phyloP scores from a whole-genome alignment of 2,888 invertebrate species.

The Spisula subtruncata region DNA sequence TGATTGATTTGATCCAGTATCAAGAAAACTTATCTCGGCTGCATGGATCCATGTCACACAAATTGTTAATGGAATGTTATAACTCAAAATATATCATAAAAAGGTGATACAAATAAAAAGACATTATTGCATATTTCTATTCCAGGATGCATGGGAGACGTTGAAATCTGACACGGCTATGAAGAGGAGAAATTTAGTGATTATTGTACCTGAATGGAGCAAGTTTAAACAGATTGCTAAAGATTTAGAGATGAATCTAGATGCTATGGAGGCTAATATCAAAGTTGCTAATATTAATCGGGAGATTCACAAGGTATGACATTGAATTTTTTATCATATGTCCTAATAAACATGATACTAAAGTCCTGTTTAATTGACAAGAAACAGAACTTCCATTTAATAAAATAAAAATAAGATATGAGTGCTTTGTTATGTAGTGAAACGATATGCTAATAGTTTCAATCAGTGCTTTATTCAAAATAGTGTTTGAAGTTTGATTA shows the following conservation, averaged over 20 bases:
- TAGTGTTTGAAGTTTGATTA: no score
- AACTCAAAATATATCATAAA: no score
- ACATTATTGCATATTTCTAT: background rate
- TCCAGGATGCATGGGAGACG: constrained; percentile 77
- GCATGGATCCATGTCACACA: no score
- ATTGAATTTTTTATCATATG: background rate
- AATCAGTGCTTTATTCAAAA: no score
- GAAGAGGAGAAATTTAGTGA: constrained; percentile 73
- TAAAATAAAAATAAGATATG: background rate
- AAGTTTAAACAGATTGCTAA: constrained; percentile 74
- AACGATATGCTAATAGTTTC: no score
- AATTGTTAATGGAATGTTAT: no score
- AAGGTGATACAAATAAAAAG: no score
- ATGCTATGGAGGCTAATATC: constrained; percentile 75
- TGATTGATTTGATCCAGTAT: no score
- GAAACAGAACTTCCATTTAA: background rate
- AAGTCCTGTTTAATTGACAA: background rate
- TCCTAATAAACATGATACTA: no score
- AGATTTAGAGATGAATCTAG: constrained; percentile 76
- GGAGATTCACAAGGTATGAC: constrained; percentile 72
- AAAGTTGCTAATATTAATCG: constrained; percentile 70
- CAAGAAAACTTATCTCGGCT: no score
- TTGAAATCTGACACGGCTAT: constrained; percentile 75
- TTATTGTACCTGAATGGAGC: constrained; percentile 78
- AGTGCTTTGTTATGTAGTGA: background rate